These are phyloP conservation scores for Cynopterus brachyotis DNA, from an alignment of 2,113 vertebrate species.

Conservation along the genomic window DNA sequence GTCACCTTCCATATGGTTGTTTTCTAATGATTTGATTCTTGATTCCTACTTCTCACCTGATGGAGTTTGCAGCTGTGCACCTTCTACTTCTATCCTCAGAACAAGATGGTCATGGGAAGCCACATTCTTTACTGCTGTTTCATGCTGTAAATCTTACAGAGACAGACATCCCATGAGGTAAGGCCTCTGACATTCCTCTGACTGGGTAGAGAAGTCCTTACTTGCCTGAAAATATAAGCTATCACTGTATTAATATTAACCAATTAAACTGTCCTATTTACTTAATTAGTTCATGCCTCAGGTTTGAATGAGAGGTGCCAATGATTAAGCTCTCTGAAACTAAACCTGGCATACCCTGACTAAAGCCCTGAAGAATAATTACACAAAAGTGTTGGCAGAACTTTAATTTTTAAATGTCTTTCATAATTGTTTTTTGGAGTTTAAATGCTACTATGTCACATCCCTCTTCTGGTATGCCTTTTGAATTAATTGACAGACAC, in stretches of 20 bases:
- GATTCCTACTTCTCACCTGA: background rate
- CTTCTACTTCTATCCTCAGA: background rate
- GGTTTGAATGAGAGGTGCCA: background rate
- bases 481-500: background rate
- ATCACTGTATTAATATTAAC: background rate
- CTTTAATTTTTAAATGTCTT: background rate
- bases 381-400: background rate
- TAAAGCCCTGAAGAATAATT: background rate
- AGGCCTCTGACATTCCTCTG: too few relatives aligned
- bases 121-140: rapidly evolving
- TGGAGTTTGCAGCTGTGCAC: background rate
- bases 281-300: background rate
- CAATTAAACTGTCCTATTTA: background rate
- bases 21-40: background rate
- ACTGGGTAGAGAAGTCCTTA: too few relatives aligned
- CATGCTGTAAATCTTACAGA: background rate
- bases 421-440: background rate
- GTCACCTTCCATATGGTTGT: background rate
- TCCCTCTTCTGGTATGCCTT: background rate
- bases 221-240: background rate
- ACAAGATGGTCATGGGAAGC: background rate
- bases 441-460: background rate
- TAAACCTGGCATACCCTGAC: background rate
- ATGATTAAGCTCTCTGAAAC: background rate
- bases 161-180: background rate